Conservation (phyloP, 2,888 invertebrate species). For the Cinara cedri region DNA sequence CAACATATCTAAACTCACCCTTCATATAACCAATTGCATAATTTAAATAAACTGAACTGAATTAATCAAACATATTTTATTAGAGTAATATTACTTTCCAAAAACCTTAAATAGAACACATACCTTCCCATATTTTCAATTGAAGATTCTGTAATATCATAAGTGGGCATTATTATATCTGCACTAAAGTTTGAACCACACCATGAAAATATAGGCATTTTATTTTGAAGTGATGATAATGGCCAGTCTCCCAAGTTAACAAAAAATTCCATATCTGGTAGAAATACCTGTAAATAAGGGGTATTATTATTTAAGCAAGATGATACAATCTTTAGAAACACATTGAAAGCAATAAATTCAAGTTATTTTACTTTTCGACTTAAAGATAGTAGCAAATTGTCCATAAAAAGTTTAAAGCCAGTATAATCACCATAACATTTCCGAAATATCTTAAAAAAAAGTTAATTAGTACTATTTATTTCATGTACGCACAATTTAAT, state of each 20-base stretch:
- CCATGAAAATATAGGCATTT: slow-evolving; percentile 92
- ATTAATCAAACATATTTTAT: neutral
- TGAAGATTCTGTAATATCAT: slow-evolving; percentile 90
- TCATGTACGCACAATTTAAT: too few relatives aligned
- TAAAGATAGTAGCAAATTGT: slow-evolving; percentile 82
- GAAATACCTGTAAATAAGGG: slow-evolving; percentile 59
- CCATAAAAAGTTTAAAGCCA: slow-evolving; percentile 95
- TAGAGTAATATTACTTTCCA: neutral
- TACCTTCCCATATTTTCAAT: slow-evolving; percentile 93
- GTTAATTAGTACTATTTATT: neutral
- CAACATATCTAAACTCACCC: slow-evolving; percentile 86
- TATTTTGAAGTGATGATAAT: slow-evolving; percentile 68
- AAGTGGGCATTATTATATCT: slow-evolving; percentile 94
- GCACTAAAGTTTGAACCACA: slow-evolving; percentile 85
- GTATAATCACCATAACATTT: slow-evolving; percentile 93
- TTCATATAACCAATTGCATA: slow-evolving; percentile 61
- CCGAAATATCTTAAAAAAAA: slow-evolving; percentile 70
- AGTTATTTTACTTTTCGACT: slow-evolving; percentile 71
- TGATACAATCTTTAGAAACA: neutral
- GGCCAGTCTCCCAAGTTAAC: slow-evolving; percentile 97
- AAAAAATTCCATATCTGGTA: slow-evolving; percentile 90
- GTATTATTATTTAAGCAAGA: neutral
- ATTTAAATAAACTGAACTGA: neutral
- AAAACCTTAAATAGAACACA: slow-evolving; percentile 55
- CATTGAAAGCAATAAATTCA: neutral